Evolutionary conservation across 2,888 invertebrate species (phyloP), one percentile per base, ranked within the genome.

Genomic region (Xestoiulus laeticollis): DNA sequence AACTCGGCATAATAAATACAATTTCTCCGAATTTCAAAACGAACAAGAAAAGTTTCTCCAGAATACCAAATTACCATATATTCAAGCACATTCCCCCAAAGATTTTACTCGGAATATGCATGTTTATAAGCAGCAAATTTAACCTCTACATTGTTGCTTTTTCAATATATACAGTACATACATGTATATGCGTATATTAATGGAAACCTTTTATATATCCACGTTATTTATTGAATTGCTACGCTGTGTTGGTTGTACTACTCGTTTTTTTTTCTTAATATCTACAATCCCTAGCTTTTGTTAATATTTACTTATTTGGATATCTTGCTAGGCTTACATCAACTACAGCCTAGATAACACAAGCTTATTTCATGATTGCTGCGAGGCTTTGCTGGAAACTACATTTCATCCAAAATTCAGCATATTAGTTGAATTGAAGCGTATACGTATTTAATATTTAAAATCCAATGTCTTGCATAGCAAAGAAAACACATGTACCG

Each of bases 1-100:
- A 78, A 78, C 78, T 78, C 26, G 30, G 78, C 30, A 22, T 78
- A 78, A 78, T 78, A 78, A 78, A 78, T 78, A 78, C 26, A 30
- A 78, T 78, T 78, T 78, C 78, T 78, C 30, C 26, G 30, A 78
- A 78, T 30, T 78, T 78, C 22, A 78, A 30, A 78, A 78, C 30
- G 10, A 30, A 30, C 78, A 14, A 30, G 30, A 78, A 78, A 78
- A 78, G 78, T 78, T 78, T 78, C 30, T 78, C 78, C 78, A 30
- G 78, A 12, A 78, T 26, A 78, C 1, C 14, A 78, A 78, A 78
- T 78, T 78, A 78, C 78, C 78, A 78, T 78, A 78, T 78, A 26
- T 78, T 4, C 68, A 68, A n/a, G 68, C 10, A 10, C 19, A 68
- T 68, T 68, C 68, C 26, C 68, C 68, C 68, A 68, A 10, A n/a